Conservation (phyloP, 2,113 vertebrate genomes). For the Carassius auratus region DNA sequence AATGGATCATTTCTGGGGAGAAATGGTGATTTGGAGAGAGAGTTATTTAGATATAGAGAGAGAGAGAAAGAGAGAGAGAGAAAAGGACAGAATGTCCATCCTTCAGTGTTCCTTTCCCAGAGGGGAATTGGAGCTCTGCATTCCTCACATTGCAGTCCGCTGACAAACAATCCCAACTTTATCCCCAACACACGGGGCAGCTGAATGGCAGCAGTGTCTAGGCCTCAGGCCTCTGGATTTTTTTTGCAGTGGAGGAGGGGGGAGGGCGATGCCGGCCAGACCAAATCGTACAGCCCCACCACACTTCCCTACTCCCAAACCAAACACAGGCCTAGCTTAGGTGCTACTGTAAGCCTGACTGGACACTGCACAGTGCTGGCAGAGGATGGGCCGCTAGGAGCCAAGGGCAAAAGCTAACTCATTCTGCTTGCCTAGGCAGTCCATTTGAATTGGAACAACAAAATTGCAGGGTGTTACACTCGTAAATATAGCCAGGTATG, state of each 20-base stretch:
- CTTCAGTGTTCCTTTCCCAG: conserved; percentile 53
- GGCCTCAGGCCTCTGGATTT: conserved; percentile 62
- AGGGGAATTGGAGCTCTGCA: conserved; percentile 67
- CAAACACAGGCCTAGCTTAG: conserved; percentile 65
- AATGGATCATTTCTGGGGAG: conserved; percentile 48
- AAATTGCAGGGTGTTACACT: neutral
- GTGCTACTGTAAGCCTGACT: conserved; percentile 57
- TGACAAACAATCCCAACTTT: conserved; percentile 84
- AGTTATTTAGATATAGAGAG: conserved; percentile 24
- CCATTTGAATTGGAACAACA: neutral
- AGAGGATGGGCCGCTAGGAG: conserved; percentile 56
- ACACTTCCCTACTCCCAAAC: conserved; percentile 61
- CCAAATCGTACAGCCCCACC: conserved; percentile 48
- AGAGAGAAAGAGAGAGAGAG: conserved; percentile 30
- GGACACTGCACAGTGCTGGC: conserved; percentile 43
- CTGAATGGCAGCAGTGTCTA: conserved; percentile 79
- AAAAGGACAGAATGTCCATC: conserved; percentile 16
- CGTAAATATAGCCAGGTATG: neutral
- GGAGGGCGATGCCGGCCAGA: conserved; percentile 44
- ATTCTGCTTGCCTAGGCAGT: neutral
- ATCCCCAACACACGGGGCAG: conserved; percentile 70
- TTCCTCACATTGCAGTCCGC: conserved; percentile 78
- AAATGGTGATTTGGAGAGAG: conserved; percentile 14
- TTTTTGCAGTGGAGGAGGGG: conserved; percentile 63
- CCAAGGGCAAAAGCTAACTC: conserved; percentile 56